Base-by-base conservation (phyloP, 1,140 invertebrate genomes). In the Prorops nasuta region DNA sequence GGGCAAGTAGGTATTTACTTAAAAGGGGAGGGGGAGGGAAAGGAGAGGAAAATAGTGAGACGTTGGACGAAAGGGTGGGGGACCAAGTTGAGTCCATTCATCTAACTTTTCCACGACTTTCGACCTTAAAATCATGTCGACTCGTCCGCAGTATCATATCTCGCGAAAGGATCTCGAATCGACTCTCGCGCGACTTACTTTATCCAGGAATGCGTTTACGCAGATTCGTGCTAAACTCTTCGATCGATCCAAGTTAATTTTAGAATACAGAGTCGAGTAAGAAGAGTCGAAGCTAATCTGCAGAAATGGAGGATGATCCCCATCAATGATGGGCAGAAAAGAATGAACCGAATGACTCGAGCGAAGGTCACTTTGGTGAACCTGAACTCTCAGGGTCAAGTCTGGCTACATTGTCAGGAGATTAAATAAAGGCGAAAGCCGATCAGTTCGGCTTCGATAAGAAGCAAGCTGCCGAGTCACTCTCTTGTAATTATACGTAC, bases 401-500 rank as follows among this genome's bases (percentile, higher is more conserved):
- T 21, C 18, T 18, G 4, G 14, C 15, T 14, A 12, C n/a, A 18
- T n/a, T n/a, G n/a, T n/a, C n/a, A n/a, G n/a, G n/a, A n/a, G n/a
- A n/a, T n/a, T n/a, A n/a, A n/a, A n/a, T n/a, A n/a, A n/a, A n/a
- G n/a, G n/a, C n/a, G n/a, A n/a, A n/a, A n/a, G n/a, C n/a, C n/a
- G n/a, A n/a, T n/a, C n/a, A n/a, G n/a, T n/a, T n/a, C n/a, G n/a
- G n/a, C n/a, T n/a, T n/a, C n/a, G n/a, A n/a, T n/a, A n/a, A n/a
- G n/a, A n/a, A n/a, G n/a, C n/a, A n/a, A n/a, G n/a, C n/a, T n/a
- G 71, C 56, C 62, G 58, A 74, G 69, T 74, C 71, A 74, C 60
- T 69, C 62, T 57, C 64, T 69, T 69, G 69, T 72, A 74, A 74
- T 74, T 74, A 74, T 63, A 63, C 63, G 53, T 68, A 73, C 71